phyloP scores from a whole-genome alignment of 2,113 vertebrate species.

The Gobius niger region DNA sequence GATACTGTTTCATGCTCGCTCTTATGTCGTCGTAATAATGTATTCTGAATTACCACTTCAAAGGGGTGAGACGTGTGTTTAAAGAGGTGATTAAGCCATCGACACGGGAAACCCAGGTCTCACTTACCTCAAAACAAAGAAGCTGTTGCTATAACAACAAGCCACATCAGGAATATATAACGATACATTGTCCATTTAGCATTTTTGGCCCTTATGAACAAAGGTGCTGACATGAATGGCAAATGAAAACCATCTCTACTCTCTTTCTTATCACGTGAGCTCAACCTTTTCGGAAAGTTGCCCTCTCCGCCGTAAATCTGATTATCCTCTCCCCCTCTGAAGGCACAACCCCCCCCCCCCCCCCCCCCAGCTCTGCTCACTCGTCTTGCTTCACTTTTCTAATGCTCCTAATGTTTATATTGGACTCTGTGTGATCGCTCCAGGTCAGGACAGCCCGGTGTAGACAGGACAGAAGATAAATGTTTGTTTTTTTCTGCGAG shows the following conservation, averaged over 20 bases:
- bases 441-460: not conserved
- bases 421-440: not conserved
- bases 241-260: too few species aligned
- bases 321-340: constrained; percentile 23
- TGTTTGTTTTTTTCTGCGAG: not conserved
- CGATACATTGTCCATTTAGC: too few species aligned
- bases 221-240: too few species aligned
- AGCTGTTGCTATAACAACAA: not conserved
- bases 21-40: not conserved
- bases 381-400: not conserved
- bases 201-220: too few species aligned
- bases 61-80: not conserved
- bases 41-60: not conserved
- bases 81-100: not conserved
- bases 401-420: not conserved
- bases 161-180: too few species aligned
- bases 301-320: not conserved
- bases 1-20: not conserved
- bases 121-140: not conserved
- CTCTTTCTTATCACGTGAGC: not conserved
- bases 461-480: not conserved
- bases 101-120: not conserved
- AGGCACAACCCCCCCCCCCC: too few species aligned
- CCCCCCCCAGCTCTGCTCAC: not conserved
- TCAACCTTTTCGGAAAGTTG: not conserved